Evolutionary conservation across 2,888 invertebrate species (phyloP), one percentile per base, ranked within the genome.

Genomic region (Pedicia rivosa): DNA sequence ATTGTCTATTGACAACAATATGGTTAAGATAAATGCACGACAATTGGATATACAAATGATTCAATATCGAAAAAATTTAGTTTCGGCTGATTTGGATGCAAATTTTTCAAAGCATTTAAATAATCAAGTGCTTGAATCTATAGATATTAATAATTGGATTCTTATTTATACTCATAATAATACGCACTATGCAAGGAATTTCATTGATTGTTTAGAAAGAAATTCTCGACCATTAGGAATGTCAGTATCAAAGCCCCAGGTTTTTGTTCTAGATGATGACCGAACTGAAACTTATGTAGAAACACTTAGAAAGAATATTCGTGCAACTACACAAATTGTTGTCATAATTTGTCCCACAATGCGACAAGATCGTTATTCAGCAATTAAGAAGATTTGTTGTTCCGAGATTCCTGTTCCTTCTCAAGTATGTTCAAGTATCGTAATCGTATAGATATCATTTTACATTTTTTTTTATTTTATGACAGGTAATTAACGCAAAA

Each of bases 331-430:
- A 47, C 80, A 91, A 61, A 62, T 90, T 27, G 75, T 86, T 0
- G 83, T 92, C 0, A 67, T 78, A 1, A 74, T 95, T 15, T 80
- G 82, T 45, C 87, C 90, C 0, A 75, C 78, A 0, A 62, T 71
- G 14, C 64, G 92, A 16, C 81, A 82, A 43, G 94, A 94, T 53
- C 68, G 88, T 1, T 95, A 95, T 51, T 65, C 78, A 0, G 80
- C 86, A 0, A 76, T 95, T 2, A 95, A 95, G 60, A 82, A 78
- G 49, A 62, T 88, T 1, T 88, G 88, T 54, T 87, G 86, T 48
- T 68, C 75, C 1, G 83, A 90, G 39, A 65, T 69, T 36, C 83
- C 90, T 1, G 64, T 92, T 5, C 76, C 91, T 0, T 84, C 86
- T 0, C 95, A 95, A n/a, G n/a, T n/a, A n/a, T n/a, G n/a, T n/a